Evolutionary conservation across 2,797 vertebrate genomes (phyloP).

Genomic region (Chelidonichthys spinosus): DNA sequence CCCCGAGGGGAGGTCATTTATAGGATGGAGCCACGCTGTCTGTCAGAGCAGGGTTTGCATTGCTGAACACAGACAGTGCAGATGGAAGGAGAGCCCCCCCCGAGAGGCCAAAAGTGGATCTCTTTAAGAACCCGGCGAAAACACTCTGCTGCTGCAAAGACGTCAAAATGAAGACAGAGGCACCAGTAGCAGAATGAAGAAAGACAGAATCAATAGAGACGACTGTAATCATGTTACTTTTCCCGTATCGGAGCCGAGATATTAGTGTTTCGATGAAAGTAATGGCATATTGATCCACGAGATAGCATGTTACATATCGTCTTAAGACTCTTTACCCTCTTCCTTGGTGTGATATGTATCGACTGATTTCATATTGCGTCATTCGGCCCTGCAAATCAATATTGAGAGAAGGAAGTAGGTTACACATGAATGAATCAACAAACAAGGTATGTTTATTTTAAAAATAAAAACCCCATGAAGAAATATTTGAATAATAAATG

Average conservation of each 20-base stretch:
- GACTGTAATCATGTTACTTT: conserved; percentile 8
- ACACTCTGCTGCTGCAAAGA: not conserved
- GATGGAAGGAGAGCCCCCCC: conserved; percentile 34
- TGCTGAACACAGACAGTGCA: conserved; percentile 30
- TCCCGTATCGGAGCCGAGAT: not conserved
- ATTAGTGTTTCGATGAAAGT: conserved; percentile 9
- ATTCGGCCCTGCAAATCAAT: conserved; percentile 3
- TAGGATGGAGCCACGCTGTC: conserved; percentile 58
- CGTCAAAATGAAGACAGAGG: conserved; percentile 14
- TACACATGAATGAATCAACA: not conserved
- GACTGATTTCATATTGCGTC: not conserved
- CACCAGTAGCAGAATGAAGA: not conserved
- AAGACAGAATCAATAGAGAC: not conserved
- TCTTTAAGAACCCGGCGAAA: not conserved
- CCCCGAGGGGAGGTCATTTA: conserved; percentile 69
- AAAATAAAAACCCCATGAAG: not conserved
- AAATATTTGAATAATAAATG: not conserved
- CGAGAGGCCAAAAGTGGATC: conserved; percentile 29
- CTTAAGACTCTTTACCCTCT: not conserved
- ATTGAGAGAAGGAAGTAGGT: conserved; percentile 6
- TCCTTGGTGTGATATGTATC: conserved; percentile 1
- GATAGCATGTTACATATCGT: not conserved
- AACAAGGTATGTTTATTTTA: not conserved
- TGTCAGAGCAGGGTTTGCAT: conserved; percentile 47
- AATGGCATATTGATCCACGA: conserved; percentile 28